Evolutionary conservation across 2,888 invertebrate species (phyloP), one percentile per base, ranked within the genome.

Genomic region (Listrodromus nycthemerus): DNA sequence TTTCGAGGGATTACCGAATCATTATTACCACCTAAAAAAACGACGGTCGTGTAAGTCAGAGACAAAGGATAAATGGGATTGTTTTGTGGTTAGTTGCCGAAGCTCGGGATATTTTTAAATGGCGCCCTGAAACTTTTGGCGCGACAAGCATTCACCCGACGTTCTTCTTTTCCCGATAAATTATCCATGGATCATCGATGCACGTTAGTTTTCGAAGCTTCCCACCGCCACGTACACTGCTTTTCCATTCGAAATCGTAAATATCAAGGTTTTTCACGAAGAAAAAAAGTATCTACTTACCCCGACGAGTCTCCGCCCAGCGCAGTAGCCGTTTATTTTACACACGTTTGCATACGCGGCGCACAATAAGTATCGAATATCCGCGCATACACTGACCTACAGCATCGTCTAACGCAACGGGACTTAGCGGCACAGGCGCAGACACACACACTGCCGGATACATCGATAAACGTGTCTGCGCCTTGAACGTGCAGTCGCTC

Each of bases 381-480:
- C 10, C 24, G 10, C 55, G 55, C 55, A 55, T 10, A 55, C 55
- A 55, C 24, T 55, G 55, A 24, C 55, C 55, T 55, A 55, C 55
- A 55, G 41, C 41, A 41, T 13, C 41, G 41, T 41, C 41, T 2
- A 41, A 41, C 41, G 41, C 13, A 13, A 41, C 41, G 41, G 2
- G 41, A 21, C 55, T 19, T 21, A 4, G 19, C 21, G 19, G 21
- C 55, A 55, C 24, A 8, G 10, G 21, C 55, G 24, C 19, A 3
- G 24, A 19, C 52, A 52, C 55, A 21, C 21, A 21, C 55, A 16
- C n/a, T n/a, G 48, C 69, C 63, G 69, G 50, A 67, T 37, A 65
- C 48, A 50, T 16, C 61, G 66, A 37, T 55, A 55, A 55, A 7
- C 55, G 55, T 55, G 55, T 4, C 21, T 24, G 55, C 19, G 24